Evolutionary conservation across 2,888 invertebrate genomes (phyloP), one percentile per base, ranked within the genome.

Genomic region (Campoplex nolae): DNA sequence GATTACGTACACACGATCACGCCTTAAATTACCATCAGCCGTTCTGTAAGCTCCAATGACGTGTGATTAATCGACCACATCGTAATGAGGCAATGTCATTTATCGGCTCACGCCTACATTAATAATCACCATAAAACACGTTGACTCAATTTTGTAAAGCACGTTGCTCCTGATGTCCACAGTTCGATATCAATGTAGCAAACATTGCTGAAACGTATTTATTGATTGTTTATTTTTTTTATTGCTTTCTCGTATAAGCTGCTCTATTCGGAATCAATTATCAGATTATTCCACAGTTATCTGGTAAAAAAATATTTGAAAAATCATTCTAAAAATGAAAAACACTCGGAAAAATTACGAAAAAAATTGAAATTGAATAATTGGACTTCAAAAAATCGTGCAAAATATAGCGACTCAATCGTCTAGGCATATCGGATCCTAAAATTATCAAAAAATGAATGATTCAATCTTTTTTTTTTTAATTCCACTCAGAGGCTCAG

Each of bases 1-100:
- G 65, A 78, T 78, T 78, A 78, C 67, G 54, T 67, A 67, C 51
- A 35, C 67, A 48, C 62, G 38, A 78, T 78, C 67, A 54, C 68
- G 38, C 54, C 23, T 54, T 67, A 51, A 78, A 78, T 78, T 78
- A 51, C 54, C 77, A 67, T 68, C 54, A 51, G 54, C 77, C 67
- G 35, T 77, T 51, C 28, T 76, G 58, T 32, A 18, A 7, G 51
- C 71, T 48, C 48, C 65, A 65, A 77, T 35, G 62, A 77, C 54
- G 54, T 77, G 65, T 67, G 65, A 74, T 73, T 74, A 73, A 73
- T 38, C 73, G 73, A 65, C 16, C 65, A 38, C 32, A 18, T 51
- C 51, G 23, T 81, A 73, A 73, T 51, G 65, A 74, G 73, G 11
- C 48, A 32, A 32, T 38, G 4, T 35, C 42, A n/a, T 65, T 54